Evolutionary conservation across 1,140 invertebrate species (phyloP), one percentile per base, ranked within the genome.

Genomic region (Coelopa frigida): DNA sequence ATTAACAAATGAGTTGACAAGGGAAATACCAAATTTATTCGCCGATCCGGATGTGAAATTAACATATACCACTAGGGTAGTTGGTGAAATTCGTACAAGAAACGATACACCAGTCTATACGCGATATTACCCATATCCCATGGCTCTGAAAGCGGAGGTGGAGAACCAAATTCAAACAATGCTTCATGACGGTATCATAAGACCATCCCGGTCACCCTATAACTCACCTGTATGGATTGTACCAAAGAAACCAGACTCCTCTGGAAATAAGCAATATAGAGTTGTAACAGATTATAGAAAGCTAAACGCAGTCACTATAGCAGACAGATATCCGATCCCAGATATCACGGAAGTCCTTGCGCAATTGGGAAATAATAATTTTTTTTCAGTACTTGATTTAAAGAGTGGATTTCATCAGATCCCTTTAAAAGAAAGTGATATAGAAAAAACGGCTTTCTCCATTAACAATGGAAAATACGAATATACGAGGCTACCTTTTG

Each of bases 321-420:
- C 58, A 8, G 74, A 77, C 46, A 43, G 48, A n/a, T 75, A 64
- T 56, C 75, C 75, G 5, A 52, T 79, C 7, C 75, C 75, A 4
- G 58, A 70, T 8, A 75, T 77, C 10, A 62, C 61, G 15, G 69
- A 73, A 18, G 56, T 64, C 15, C 54, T 80, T 32, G 62, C 72
- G 40, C 57, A 57, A 23, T 47, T 78, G 29, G 58, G 60, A 5
- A 60, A 56, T 4, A 46, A 51, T 5, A 59, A 52, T 43, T 71
- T 61, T 48, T 76, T 75, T 45, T 54, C 64, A 4, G 61, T 65
- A 4, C 37, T 77, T 15, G 73, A 78, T 59, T 49, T 74, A 5
- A 56, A 55, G 3, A 56, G 51, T 18, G 76, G 76, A 5, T 78
- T 72, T 51, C 72, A 72, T 54, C 75, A 79, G 53, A 54, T 72